These are phyloP conservation scores for Dynastes hyllus DNA, from an alignment of 2,888 invertebrate species.

Conservation along the genomic window DNA sequence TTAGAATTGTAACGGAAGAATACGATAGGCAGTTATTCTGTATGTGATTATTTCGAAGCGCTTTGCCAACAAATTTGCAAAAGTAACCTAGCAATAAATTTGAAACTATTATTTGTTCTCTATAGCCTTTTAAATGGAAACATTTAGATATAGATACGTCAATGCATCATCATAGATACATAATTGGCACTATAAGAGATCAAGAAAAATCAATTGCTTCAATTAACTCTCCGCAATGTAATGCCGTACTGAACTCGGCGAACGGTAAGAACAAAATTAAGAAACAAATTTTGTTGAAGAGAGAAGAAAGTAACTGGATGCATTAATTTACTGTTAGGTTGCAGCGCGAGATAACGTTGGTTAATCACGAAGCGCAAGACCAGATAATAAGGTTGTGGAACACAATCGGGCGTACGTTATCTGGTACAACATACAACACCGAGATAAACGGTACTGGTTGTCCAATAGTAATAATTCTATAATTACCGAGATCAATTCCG, in stretches of 20 bases:
- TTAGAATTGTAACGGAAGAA: too few relatives aligned
- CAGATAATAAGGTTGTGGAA: slow-evolving; percentile 38
- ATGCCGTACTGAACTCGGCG: not conserved
- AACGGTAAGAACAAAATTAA: not conserved
- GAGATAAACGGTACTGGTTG: slow-evolving; percentile 49
- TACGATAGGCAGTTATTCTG: too few relatives aligned
- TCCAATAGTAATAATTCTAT: slow-evolving; percentile 48
- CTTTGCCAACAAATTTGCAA: too few relatives aligned
- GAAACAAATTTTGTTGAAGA: slow-evolving; percentile 21
- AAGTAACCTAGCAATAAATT: too few relatives aligned
- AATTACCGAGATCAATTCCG: slow-evolving; percentile 49
- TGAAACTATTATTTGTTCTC: too few relatives aligned
- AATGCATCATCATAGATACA: too few relatives aligned
- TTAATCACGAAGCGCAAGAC: slow-evolving; percentile 41
- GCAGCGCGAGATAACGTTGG: slow-evolving; percentile 29
- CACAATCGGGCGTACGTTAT: slow-evolving; percentile 36
- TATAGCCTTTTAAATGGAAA: too few relatives aligned
- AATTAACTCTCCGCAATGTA: slow-evolving; percentile 6
- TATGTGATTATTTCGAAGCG: too few relatives aligned
- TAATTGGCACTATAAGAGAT: too few relatives aligned
- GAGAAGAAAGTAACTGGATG: slow-evolving; percentile 27
- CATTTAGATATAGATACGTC: too few relatives aligned
- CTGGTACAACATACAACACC: slow-evolving; percentile 32
- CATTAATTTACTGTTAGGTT: slow-evolving; percentile 43
- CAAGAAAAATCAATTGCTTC: not conserved